Percentiles rank a stretch among this genome's conserved stretches.
phyloP scores from a whole-genome alignment of 2,888 invertebrate genomes.

The Archaeoteleia sp. region DNA sequence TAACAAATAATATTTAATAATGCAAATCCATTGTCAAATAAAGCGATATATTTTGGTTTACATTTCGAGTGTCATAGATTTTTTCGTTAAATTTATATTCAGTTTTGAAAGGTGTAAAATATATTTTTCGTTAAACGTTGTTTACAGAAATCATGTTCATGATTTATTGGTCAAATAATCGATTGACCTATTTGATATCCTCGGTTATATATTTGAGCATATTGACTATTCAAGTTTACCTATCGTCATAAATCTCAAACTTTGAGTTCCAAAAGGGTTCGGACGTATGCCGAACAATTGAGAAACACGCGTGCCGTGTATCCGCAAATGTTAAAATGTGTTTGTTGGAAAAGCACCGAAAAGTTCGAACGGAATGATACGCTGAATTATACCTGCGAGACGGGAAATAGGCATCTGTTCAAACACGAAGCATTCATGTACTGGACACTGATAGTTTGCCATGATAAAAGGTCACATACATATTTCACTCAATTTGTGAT shows the following conservation, averaged over 20 bases:
- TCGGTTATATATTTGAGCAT: constrained; percentile 6
- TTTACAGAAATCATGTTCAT: neutral
- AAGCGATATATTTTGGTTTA: no score
- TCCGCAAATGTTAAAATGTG: no score
- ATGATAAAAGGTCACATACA: neutral
- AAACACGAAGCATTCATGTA: neutral
- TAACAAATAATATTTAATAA: no score
- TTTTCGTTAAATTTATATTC: neutral
- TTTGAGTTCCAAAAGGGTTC: constrained; percentile 20
- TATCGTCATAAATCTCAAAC: constrained; percentile 18
- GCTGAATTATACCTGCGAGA: constrained; percentile 18
- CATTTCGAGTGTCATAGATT: no score
- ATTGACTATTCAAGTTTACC: no score
- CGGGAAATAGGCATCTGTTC: constrained; percentile 28
- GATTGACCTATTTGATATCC: constrained; percentile 7
- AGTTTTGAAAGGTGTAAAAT: neutral
- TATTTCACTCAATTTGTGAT: constrained; percentile 1
- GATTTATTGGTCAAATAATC: constrained; percentile 15
- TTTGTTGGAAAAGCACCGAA: constrained; percentile 16
- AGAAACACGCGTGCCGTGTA: constrained; percentile 21
- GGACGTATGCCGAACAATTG: neutral
- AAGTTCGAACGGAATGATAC: constrained; percentile 5
- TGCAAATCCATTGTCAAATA: no score
- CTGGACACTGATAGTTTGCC: neutral
- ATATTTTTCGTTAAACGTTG: neutral